Base-by-base conservation (phyloP, 2,888 invertebrate species). In the Cantharis rufa region DNA sequence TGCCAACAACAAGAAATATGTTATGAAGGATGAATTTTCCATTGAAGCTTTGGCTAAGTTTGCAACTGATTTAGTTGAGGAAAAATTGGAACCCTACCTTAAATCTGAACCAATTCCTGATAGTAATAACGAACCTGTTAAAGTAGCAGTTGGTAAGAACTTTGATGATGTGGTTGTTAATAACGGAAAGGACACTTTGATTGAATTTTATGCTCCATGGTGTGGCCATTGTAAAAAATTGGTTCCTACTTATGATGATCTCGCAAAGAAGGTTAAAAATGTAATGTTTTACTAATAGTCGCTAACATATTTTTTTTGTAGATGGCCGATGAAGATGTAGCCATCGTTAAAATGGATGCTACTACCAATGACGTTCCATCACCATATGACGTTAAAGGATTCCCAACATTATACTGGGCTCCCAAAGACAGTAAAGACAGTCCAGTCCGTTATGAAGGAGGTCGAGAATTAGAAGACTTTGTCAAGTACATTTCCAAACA, bases 201-300 rank as follows among this genome's bases (percentile, higher is more conserved):
- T 99, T 82, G 99, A 99, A 90, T 99, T 99, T 90, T 99, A 99
- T 89, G 99, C 99, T 48, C 98, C 98, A 1, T 99, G 98, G 98
- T 98, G 98, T 88, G 98, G 99, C 82, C 99, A 99, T 87, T 99
- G 99, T 91, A 99, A 99, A 89, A 96, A 95, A 88, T 91, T 99
- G 69, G 92, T 96, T 2, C 99, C 99, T 16, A 91, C 96, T 73
- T 99, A 92, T 89, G 98, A 98, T 77, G 98, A 99, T 88, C 91
- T 99, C 32, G 99, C 96, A 62, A 93, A 94, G 76, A 96, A 95
- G 90, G 93, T 93, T 24, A 69, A n/a, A 18, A 32, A 16, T 79
- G 16, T 16, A 24, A 70, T 62, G 27, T 18, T 16, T 10, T 70
- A 28, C 27, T 28, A 28, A 69, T 1, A 62, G 15, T 69, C 10